Conservation (phyloP, 2,797 vertebrate genomes). For the Rallus crepitans region DNA sequence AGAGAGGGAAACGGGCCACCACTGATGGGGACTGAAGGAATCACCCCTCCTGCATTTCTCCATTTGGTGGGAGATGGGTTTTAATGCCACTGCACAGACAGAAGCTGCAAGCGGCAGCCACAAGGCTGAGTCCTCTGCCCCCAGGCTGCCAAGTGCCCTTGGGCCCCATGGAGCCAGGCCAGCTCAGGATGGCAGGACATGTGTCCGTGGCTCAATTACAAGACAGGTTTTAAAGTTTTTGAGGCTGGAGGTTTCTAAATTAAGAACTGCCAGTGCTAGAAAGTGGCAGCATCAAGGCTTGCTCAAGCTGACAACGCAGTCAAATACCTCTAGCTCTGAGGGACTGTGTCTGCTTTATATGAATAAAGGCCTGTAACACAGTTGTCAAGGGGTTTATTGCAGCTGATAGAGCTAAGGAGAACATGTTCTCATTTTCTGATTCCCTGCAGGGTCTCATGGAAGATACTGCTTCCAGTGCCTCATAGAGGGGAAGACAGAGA, state of each 20-base stretch:
- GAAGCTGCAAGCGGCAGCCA: background rate
- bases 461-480: background rate
- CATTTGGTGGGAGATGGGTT: background rate
- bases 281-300: background rate
- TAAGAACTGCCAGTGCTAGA: background rate
- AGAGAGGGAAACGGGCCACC: background rate
- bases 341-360: background rate
- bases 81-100: background rate
- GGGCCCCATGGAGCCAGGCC: rapidly evolving
- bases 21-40: background rate
- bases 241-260: background rate
- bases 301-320: background rate
- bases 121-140: background rate
- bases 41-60: background rate
- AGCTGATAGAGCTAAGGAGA: background rate
- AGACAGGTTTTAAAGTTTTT: background rate
- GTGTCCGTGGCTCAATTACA: background rate
- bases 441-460: background rate
- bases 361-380: background rate
- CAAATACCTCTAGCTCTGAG: background rate
- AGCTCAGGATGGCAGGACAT: background rate
- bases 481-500: background rate
- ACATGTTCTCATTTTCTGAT: background rate
- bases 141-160: background rate
- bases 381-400: background rate